Evolutionary conservation across 2,113 vertebrate species (phyloP).

Genomic region (Ranitomeya imitator): DNA sequence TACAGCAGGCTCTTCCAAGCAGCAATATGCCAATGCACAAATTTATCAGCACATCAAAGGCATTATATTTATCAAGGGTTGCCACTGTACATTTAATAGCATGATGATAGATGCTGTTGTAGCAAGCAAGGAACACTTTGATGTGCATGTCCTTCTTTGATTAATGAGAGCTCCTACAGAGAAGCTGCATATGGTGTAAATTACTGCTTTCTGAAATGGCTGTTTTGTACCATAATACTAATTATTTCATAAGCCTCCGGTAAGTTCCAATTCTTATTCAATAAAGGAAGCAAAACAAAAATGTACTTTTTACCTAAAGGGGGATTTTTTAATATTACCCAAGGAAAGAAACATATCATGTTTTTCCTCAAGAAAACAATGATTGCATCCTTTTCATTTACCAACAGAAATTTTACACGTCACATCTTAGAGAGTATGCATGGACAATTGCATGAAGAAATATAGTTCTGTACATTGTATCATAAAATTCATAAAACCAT

Average conservation of each 20-base stretch:
- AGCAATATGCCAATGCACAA: constrained; percentile 67
- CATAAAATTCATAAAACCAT: too few species aligned
- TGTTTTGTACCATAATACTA: constrained; percentile 86
- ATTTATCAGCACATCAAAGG: constrained; percentile 76
- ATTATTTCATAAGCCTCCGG: constrained; percentile 83
- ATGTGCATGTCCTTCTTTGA: constrained; percentile 81
- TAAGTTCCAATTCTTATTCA: constrained; percentile 72
- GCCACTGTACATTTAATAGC: constrained; percentile 74
- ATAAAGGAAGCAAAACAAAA: constrained; percentile 29
- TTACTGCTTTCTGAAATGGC: constrained; percentile 84
- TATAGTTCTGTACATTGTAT: too few species aligned
- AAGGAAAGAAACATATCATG: constrained; percentile 6
- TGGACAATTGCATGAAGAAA: background rate
- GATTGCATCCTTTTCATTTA: background rate
- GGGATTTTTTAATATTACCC: constrained; percentile 12
- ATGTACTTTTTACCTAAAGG: background rate
- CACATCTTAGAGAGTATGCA: background rate
- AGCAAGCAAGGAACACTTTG: constrained; percentile 77
- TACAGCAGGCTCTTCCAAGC: constrained; percentile 63
- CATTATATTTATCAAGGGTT: constrained; percentile 75
- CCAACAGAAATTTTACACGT: background rate
- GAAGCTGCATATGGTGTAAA: constrained; percentile 80
- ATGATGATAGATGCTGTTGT: constrained; percentile 78
- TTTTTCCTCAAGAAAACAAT: background rate
- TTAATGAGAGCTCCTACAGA: constrained; percentile 81